Evolutionary conservation across 37 sponge, comb jelly and placozoan genomes (phyloP).

Genomic region (Chondrosia reniformis): DNA sequence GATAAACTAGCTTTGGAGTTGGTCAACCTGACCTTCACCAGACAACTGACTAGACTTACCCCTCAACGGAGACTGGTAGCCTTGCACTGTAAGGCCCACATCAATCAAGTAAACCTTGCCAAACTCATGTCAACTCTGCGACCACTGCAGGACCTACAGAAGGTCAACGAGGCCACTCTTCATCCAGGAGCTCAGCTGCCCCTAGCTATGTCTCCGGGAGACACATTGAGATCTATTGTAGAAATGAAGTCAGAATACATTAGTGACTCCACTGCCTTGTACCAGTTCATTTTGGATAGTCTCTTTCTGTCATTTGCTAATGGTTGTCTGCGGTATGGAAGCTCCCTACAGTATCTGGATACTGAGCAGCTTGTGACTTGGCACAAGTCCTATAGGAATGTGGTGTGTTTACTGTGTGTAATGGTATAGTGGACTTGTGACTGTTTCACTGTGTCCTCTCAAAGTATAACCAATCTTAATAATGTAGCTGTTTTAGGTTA

Average conservation of each 20-base stretch:
- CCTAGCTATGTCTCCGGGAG: neutral
- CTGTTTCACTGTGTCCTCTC: no score
- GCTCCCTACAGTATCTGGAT: neutral
- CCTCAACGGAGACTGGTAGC: conserved; percentile 18
- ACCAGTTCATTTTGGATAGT: conserved; percentile 40
- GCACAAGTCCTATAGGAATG: conserved; percentile 51
- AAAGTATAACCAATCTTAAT: no score
- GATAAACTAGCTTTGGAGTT: conserved; percentile 26
- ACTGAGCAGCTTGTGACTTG: conserved; percentile 37
- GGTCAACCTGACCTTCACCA: conserved; percentile 30
- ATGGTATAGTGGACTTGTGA: no score
- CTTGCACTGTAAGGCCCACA: conserved; percentile 53
- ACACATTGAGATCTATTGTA: neutral
- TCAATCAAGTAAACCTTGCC: conserved; percentile 69
- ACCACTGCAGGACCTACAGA: conserved; percentile 36
- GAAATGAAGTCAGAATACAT: neutral
- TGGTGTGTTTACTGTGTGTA: conserved; percentile 21
- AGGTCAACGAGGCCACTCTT: neutral
- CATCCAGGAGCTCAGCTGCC: neutral
- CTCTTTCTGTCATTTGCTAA: conserved; percentile 54
- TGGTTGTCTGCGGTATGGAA: neutral
- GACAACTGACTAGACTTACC: conserved; percentile 23
- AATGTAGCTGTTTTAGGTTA: no score
- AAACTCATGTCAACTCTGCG: conserved; percentile 53
- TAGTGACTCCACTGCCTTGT: conserved; percentile 34